These are phyloP conservation scores for Meta bourneti DNA, from an alignment of 2,888 invertebrate species.

Conservation along the genomic window DNA sequence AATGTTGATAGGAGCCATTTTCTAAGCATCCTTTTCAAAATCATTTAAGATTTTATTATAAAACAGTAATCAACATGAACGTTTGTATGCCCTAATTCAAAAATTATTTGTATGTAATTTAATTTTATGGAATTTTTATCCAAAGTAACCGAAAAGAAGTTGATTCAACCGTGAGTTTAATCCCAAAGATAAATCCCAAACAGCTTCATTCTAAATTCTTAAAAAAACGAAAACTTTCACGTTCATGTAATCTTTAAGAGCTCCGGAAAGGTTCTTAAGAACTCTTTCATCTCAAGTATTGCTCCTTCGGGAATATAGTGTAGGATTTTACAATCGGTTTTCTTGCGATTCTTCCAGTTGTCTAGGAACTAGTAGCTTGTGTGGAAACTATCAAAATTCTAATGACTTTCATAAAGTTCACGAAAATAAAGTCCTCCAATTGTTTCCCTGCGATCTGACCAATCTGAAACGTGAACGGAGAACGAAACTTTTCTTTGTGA, in stretches of 20 bases:
- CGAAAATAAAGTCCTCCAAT: conserved; percentile 2
- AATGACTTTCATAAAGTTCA: conserved; percentile 21
- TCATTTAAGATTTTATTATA: no score
- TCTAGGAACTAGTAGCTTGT: background rate
- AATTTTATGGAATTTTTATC: no score
- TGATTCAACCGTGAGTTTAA: background rate
- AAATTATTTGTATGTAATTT: no score
- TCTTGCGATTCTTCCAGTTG: background rate
- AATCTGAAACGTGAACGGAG: background rate
- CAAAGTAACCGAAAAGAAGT: no score
- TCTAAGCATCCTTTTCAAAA: no score
- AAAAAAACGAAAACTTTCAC: background rate
- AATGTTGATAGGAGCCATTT: no score
- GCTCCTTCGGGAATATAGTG: background rate
- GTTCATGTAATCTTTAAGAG: background rate
- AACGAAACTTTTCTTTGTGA: background rate
- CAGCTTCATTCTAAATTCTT: background rate
- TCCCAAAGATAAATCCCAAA: background rate
- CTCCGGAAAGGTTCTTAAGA: background rate
- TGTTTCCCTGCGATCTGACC: background rate
- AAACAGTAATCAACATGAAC: no score
- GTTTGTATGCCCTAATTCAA: no score
- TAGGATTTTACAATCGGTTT: conserved; percentile 10
- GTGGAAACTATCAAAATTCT: conserved; percentile 36
- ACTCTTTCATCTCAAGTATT: background rate